phyloP scores from a whole-genome alignment of 1,140 invertebrate genomes.

The Pseudachorutes palmiensis region DNA sequence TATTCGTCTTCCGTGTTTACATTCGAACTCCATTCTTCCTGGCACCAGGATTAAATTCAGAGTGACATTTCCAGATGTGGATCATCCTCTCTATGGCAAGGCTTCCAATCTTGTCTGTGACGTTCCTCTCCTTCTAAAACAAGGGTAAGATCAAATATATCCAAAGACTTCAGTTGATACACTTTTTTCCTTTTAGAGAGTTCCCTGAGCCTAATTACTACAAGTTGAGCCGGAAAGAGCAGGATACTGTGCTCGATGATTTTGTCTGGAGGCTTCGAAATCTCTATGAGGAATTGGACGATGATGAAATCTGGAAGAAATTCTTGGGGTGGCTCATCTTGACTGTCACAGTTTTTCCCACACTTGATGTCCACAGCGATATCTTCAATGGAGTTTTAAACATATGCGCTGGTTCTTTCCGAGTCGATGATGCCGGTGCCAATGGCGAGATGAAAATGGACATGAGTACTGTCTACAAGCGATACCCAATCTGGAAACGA shows the following conservation, averaged over 20 bases:
- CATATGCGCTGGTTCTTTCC: neutral
- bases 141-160: no score
- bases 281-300: neutral
- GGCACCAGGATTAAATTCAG: neutral
- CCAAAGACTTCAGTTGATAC: no score
- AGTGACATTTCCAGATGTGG: neutral
- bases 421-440: neutral
- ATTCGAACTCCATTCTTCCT: neutral
- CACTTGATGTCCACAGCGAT: neutral
- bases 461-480: neutral
- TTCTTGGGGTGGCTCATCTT: neutral
- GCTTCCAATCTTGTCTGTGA: neutral
- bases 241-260: neutral
- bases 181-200: no score
- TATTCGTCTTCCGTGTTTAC: neutral
- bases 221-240: neutral
- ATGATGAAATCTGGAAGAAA: neutral
- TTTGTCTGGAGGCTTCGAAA: neutral
- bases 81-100: neutral
- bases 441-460: neutral
- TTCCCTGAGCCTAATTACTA: neutral
- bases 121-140: neutral
- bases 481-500: neutral
- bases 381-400: neutral
- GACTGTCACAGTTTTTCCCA: neutral